A percentile compares a stretch with the other conserved stretches of the same genome.
phyloP scores from a whole-genome alignment of 1,140 invertebrate species.

The Charaxes varanes region DNA sequence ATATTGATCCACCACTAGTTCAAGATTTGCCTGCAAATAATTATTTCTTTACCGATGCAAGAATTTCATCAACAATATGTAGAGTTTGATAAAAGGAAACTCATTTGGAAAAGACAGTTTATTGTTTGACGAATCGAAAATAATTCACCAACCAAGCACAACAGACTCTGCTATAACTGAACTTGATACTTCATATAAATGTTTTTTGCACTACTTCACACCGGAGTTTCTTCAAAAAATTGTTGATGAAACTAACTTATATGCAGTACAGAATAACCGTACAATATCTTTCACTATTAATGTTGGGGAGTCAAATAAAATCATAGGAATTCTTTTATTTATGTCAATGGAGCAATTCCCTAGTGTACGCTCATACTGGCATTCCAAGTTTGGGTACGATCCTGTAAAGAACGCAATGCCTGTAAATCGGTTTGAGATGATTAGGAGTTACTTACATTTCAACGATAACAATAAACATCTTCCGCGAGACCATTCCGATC shows the following conservation, averaged over 20 bases:
- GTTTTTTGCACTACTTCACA: conserved; percentile 31
- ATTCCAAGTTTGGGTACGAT: conserved; percentile 24
- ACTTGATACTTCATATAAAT: conserved; percentile 33
- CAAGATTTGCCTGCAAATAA: conserved; percentile 28
- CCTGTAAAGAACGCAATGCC: conserved; percentile 25
- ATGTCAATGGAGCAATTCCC: conserved; percentile 27
- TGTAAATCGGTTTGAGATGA: conserved; percentile 30
- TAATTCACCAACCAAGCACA: conserved; percentile 25
- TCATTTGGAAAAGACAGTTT: conserved; percentile 35
- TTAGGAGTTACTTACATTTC: conserved; percentile 30
- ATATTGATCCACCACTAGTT: conserved; percentile 34
- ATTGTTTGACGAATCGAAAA: conserved; percentile 24
- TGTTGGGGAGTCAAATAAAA: conserved; percentile 25
- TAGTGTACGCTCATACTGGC: conserved; percentile 27
- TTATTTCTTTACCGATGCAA: conserved; percentile 31
- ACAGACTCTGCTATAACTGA: conserved; percentile 27
- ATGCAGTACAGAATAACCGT: conserved; percentile 23
- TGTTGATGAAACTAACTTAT: conserved; percentile 28
- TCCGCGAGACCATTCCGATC: conserved; percentile 23
- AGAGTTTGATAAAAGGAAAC: conserved; percentile 35
- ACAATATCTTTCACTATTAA: conserved; percentile 20
- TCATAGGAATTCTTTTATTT: conserved; percentile 26
- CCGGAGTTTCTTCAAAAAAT: conserved; percentile 30
- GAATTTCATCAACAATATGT: conserved; percentile 24
- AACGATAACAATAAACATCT: conserved; percentile 30